These are phyloP conservation scores for Aricia artaxerxes DNA, from an alignment of 2,888 invertebrate genomes.

Conservation along the genomic window DNA sequence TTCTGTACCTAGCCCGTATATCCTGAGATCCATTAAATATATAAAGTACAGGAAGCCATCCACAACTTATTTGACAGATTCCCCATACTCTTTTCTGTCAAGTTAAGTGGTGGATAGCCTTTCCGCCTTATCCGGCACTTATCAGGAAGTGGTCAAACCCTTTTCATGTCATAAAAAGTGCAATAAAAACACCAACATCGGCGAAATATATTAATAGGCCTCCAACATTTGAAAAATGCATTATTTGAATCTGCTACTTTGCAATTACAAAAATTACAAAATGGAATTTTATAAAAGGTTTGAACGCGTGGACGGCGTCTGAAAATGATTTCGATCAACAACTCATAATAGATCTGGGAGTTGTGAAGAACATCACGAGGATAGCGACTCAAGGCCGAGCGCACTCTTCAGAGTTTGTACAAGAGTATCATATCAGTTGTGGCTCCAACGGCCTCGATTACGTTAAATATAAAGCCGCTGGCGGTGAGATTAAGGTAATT, in stretches of 20 bases:
- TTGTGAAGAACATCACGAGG: constrained; percentile 92
- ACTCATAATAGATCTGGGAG: constrained; percentile 93
- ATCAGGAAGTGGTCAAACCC: too few species aligned
- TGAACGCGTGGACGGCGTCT: constrained; percentile 95
- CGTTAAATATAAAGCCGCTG: constrained; percentile 92
- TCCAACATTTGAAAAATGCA: too few species aligned
- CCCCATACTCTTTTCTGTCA: too few species aligned
- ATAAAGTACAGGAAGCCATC: too few species aligned
- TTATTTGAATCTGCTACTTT: constrained; percentile 34
- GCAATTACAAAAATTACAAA: constrained; percentile 38
- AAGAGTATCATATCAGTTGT: constrained; percentile 96
- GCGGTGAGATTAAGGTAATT: constrained; percentile 93
- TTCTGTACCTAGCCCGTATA: background rate
- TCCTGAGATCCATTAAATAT: too few species aligned
- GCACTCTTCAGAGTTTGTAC: constrained; percentile 94
- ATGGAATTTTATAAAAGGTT: constrained; percentile 79
- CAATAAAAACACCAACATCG: too few species aligned
- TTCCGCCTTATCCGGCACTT: too few species aligned
- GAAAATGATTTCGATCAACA: constrained; percentile 96
- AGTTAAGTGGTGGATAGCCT: too few species aligned
- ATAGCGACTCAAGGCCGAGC: constrained; percentile 95
- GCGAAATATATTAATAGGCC: too few species aligned
- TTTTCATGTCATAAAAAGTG: too few species aligned
- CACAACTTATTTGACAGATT: too few species aligned
- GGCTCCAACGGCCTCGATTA: constrained; percentile 94